Conservation (phyloP, 2,113 vertebrate species). For the Rhodinocichla rosea region DNA sequence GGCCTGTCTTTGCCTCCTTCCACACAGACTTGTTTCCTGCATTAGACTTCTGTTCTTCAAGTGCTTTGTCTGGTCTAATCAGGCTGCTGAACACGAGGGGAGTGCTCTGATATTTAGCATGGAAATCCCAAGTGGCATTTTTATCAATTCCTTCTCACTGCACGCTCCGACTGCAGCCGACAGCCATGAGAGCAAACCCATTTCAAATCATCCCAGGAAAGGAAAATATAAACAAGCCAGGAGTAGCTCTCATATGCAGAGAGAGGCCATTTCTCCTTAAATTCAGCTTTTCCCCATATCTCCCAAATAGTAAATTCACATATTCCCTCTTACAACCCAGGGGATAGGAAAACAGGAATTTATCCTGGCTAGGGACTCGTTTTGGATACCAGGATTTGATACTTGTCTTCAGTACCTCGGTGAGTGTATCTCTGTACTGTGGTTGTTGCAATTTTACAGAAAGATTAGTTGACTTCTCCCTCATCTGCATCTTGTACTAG, state of each 20-base stretch:
- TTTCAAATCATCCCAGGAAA: background rate
- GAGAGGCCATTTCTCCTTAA: background rate
- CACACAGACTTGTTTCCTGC: background rate
- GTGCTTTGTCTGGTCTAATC: background rate
- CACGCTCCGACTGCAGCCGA: rapidly evolving
- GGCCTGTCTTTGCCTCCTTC: background rate
- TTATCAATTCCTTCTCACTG: background rate
- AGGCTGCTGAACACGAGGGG: background rate
- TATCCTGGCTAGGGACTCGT: background rate
- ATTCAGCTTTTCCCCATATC: background rate
- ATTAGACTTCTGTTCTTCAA: background rate
- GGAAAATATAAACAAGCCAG: background rate
- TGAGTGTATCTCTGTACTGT: background rate
- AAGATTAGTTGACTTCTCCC: background rate
- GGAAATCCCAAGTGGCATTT: background rate
- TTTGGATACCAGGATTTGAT: background rate
- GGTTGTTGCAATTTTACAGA: background rate
- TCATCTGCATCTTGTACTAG: background rate
- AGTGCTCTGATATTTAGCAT: background rate
- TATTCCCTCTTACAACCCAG: background rate
- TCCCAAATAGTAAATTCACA: background rate
- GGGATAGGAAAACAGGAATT: background rate
- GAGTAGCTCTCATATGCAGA: background rate
- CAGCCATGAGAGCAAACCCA: background rate
- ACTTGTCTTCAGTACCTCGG: rapidly evolving